phyloP scores from a whole-genome alignment of 2,797 vertebrate species.

The Okamejei kenojei region DNA sequence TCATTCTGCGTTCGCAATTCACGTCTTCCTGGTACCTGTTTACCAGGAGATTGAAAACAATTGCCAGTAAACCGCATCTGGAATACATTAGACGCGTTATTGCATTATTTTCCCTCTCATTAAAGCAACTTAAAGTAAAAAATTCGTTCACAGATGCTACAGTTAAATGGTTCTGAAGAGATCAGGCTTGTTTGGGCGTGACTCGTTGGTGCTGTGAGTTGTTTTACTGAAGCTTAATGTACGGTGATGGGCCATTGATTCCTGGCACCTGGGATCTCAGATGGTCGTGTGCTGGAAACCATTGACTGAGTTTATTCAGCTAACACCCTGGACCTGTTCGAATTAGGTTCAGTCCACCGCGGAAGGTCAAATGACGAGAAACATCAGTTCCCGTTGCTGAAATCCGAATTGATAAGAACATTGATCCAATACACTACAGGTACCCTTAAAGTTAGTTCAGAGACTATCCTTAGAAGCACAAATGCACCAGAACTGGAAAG shows the following conservation, averaged over 20 bases:
- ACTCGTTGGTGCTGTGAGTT: accelerated
- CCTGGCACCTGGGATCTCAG: neutral
- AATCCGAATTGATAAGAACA: neutral
- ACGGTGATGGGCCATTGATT: neutral
- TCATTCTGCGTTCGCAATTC: conserved; percentile 10
- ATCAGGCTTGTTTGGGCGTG: neutral
- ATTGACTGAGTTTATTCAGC: neutral
- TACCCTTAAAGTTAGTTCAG: neutral
- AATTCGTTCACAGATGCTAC: conserved; percentile 24
- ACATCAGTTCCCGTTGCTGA: neutral
- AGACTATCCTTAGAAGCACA: neutral
- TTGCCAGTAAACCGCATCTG: conserved; percentile 32
- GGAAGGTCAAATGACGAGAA: neutral
- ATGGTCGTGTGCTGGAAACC: neutral
- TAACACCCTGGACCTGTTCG: neutral
- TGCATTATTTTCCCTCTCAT: conserved; percentile 31
- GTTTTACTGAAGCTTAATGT: neutral
- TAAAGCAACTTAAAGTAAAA: conserved; percentile 20
- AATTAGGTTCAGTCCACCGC: neutral
- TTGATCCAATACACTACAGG: neutral
- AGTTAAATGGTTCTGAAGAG: neutral
- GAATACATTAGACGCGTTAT: conserved; percentile 13
- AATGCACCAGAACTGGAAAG: neutral
- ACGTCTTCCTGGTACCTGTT: conserved; percentile 15
- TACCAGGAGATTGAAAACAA: conserved; percentile 17